Evolutionary conservation across 2,797 vertebrate genomes (phyloP), one percentile per base, ranked within the genome.

Genomic region (Mormyrus hasselquistii): DNA sequence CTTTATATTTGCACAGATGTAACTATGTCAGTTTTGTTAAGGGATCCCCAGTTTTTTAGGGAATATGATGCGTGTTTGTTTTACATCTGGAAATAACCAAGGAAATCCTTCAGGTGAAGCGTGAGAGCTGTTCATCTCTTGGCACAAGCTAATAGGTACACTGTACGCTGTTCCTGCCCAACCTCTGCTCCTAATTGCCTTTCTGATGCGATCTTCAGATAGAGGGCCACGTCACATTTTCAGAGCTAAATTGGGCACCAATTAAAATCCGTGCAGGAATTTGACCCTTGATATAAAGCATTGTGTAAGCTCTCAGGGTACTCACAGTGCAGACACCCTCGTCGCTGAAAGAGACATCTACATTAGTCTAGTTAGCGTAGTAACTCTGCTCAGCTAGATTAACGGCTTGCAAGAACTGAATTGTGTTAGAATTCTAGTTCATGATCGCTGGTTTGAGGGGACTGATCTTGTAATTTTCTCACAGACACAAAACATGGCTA

Each of bases 401-500:
- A 22, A 55, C 47, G 6, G 22, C 50, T 19, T 25, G 22, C 47
- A 50, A 55, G 10, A 6, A 53, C 6, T 86, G 50, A 29, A 57
- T 9, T 87, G 34, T 86, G 25, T 6, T 14, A 55, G 50, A n/a
- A 41, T 16, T 41, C 14, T 38, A 44, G 84, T 47, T 7, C 14
- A 14, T 1, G 10, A 5, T 50, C 7, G n/a, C 8, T 86, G 50
- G 29, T 86, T 12, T 86, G 10, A 55, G 8, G 16, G 29, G 5
- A 38, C n/a, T 73, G 29, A 84, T 87, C 53, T 69, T 12, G 87
- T 73, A 14, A 38, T 73, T 73, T 87, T 10, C 7, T 65, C 65
- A 12, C 50, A 90, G 89, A 85, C 25, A 91, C 87, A 83, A 14
- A 69, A 44, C 34, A 83, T 7, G 85, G 9, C 69, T 59, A 82